Base-by-base conservation (phyloP, 1,140 invertebrate species). In the Ectropis grisescens region DNA sequence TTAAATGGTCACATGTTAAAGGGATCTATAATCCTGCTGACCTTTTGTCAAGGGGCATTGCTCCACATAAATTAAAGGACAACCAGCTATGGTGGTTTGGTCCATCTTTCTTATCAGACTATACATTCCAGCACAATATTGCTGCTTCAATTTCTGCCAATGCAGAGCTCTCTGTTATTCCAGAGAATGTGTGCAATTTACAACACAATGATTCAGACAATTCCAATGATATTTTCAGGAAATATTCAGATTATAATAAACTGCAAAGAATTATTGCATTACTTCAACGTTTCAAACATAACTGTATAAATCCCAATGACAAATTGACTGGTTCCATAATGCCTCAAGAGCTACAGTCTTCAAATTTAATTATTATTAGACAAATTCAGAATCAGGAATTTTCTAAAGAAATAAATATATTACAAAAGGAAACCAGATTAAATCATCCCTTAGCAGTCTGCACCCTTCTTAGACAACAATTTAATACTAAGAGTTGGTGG, bases 401-500 rank as follows among this genome's bases (percentile, higher is more conserved):
- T 29, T 8, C 28, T n/a, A 11, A 32, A 13, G 33, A 40, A 14
- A 39, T 46, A 26, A 25, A 16, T 13, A 14, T 13, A n/a, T 22
- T 40, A 37, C 23, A 15, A 12, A n/a, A 15, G 2, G 33, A 30
- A 11, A 36, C 10, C 12, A 13, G 29, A n/a, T 33, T 8, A 22
- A 19, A 9, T 16, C 30, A 15, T 33, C 37, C 19, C 35, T 54
- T 11, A 29, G 29, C 11, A 8, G 11, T 3, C 9, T 58, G 7
- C n/a, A 42, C 19, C n/a, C 52, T 60, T 60, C 13, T 10, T 64
- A 0, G 47, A 60, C 36, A 3, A 28, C 6, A 11, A 42, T n/a
- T 43, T 37, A 8, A 10, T 58, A 4, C 25, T 65, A 7, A 30
- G 79, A 53, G 60, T 72, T 5, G 60, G 60, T n/a, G 60, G 62